Conservation (phyloP, 2,888 invertebrate genomes). For the Ectemnius cavifrons region DNA sequence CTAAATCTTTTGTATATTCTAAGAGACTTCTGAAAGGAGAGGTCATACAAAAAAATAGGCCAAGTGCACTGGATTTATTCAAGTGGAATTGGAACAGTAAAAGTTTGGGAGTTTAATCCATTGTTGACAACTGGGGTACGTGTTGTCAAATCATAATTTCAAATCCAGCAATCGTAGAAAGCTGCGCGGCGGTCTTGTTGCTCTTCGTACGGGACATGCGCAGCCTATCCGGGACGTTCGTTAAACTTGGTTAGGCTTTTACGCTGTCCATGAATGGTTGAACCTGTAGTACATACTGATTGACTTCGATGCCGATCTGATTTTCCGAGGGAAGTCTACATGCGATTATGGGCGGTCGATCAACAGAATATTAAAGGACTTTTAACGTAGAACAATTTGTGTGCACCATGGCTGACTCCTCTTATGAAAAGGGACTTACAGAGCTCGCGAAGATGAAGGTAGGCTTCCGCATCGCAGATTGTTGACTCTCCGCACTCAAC, state of each 20-base stretch:
- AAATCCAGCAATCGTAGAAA: background rate
- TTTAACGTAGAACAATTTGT: slow-evolving; percentile 27
- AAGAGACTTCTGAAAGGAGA: too few relatives aligned
- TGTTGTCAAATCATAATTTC: background rate
- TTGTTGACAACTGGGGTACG: too few relatives aligned
- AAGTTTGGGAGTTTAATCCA: too few relatives aligned
- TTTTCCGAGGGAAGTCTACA: too few relatives aligned
- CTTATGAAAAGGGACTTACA: slow-evolving; percentile 74
- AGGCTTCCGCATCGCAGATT: slow-evolving; percentile 8
- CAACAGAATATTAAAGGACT: background rate
- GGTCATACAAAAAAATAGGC: too few relatives aligned
- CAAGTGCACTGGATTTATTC: too few relatives aligned
- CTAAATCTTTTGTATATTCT: too few relatives aligned
- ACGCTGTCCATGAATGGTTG: too few relatives aligned
- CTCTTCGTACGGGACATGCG: background rate
- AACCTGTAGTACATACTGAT: too few relatives aligned
- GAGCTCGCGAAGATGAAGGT: slow-evolving; percentile 77
- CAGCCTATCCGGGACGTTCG: slow-evolving; percentile 1
- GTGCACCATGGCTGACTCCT: slow-evolving; percentile 73
- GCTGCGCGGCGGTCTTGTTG: slow-evolving; percentile 2
- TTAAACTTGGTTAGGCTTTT: background rate
- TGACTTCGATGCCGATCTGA: too few relatives aligned
- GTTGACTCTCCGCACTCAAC: background rate
- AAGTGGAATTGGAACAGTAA: too few relatives aligned
- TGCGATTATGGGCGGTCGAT: too few relatives aligned